These are phyloP conservation scores for Cybosia mesomella DNA, from an alignment of 2,888 invertebrate species.

Conservation along the genomic window DNA sequence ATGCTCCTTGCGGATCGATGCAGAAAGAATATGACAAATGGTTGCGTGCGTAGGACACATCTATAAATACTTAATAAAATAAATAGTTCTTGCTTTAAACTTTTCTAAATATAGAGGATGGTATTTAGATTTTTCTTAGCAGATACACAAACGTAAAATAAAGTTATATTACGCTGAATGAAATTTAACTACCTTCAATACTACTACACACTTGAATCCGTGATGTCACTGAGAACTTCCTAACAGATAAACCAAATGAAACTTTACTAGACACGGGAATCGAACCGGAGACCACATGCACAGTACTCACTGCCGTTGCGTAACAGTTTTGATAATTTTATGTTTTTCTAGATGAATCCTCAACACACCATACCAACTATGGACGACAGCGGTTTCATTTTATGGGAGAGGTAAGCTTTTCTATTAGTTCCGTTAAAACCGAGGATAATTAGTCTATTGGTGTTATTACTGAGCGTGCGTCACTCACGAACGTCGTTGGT, in stretches of 20 bases:
- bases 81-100: background rate
- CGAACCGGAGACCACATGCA: background rate
- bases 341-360: slow-evolving; percentile 88
- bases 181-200: no score
- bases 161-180: background rate
- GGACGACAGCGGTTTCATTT: slow-evolving; percentile 89
- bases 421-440: background rate
- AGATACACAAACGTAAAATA: background rate
- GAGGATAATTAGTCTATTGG: no score
- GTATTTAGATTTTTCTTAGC: background rate
- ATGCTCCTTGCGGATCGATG: background rate
- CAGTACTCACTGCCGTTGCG: background rate
- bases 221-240: no score
- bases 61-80: background rate
- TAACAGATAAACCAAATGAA: no score
- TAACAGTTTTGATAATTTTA: background rate
- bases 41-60: background rate
- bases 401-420: slow-evolving; percentile 89
- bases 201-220: no score
- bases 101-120: background rate
- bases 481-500: no score
- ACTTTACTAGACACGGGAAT: no score
- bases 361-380: slow-evolving; percentile 91
- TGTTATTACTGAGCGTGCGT: no score
- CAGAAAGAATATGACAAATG: background rate